phyloP scores from a whole-genome alignment of 2,888 invertebrate genomes.

The Pandemis heparana region DNA sequence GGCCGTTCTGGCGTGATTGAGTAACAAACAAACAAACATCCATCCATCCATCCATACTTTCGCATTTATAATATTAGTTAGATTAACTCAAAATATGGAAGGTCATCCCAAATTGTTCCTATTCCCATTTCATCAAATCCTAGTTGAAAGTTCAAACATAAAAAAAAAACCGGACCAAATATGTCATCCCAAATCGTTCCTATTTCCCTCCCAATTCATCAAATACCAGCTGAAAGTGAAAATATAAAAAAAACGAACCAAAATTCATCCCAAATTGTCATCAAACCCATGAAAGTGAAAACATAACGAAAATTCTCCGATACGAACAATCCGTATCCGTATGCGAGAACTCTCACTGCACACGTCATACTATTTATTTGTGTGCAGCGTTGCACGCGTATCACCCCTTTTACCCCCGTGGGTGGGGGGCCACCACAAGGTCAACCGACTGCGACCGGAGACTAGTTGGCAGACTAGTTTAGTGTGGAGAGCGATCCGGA shows the following conservation, averaged over 20 bases:
- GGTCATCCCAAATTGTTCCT: not conserved
- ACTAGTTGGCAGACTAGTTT: conserved; percentile 33
- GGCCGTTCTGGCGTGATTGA: too few relatives aligned
- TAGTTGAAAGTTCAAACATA: conserved; percentile 19
- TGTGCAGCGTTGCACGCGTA: conserved; percentile 30
- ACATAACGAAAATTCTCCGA: not conserved
- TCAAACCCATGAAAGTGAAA: conserved; percentile 20
- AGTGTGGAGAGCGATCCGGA: conserved; percentile 19
- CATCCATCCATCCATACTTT: too few relatives aligned
- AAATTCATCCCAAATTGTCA: not conserved
- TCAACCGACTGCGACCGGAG: conserved; percentile 36
- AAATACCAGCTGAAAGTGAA: conserved; percentile 2
- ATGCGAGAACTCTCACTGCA: conserved; percentile 33
- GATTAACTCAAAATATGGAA: not conserved
- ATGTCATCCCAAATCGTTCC: not conserved
- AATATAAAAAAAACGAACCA: not conserved
- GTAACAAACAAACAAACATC: too few relatives aligned
- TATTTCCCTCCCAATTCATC: not conserved
- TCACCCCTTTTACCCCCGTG: conserved; percentile 18
- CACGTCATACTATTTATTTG: conserved; percentile 4
- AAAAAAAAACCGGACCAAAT: not conserved
- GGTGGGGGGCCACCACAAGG: conserved; percentile 28
- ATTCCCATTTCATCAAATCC: not conserved
- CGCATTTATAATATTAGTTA: too few relatives aligned
- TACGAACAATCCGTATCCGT: conserved; percentile 5